A percentile compares a stretch with the other conserved stretches of the same genome.
Evolutionary conservation across 2,113 vertebrate genomes (phyloP).

Genomic region (Cisticola juncidis): DNA sequence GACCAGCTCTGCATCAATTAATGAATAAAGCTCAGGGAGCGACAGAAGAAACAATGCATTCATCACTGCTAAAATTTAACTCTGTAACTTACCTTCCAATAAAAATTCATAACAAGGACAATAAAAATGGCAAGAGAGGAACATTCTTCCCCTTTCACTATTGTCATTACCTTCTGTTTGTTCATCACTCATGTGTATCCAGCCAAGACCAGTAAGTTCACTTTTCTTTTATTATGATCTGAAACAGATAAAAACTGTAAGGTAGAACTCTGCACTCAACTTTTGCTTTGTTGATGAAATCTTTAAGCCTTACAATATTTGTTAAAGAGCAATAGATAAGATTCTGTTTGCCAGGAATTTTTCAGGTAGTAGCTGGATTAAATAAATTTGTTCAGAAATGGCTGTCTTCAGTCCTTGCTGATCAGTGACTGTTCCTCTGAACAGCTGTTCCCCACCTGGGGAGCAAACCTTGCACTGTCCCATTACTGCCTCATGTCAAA

Average conservation of each 20-base stretch:
- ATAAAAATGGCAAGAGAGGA: constrained; percentile 1
- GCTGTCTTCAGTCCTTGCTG: background rate
- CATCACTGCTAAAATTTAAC: constrained; percentile 53
- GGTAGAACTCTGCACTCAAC: background rate
- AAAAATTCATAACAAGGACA: constrained; percentile 20
- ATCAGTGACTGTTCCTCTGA: background rate
- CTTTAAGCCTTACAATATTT: background rate
- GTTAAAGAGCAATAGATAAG: background rate
- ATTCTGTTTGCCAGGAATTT: background rate
- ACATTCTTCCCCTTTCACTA: background rate
- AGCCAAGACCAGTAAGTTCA: background rate
- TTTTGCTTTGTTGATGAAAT: background rate
- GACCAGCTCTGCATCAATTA: background rate
- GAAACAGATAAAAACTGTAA: background rate
- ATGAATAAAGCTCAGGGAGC: background rate
- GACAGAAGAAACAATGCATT: background rate
- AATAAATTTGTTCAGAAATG: background rate
- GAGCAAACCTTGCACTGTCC: background rate
- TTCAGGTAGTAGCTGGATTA: background rate
- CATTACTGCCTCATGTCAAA: background rate
- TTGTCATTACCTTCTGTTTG: background rate
- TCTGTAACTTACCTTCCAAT: constrained; percentile 19
- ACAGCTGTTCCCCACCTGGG: background rate
- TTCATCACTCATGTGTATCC: background rate
- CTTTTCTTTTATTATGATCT: background rate